A percentile compares a stretch with the other conserved stretches of the same genome.
Evolutionary conservation across 2,888 invertebrate species (phyloP).

Genomic region (Troides helena): DNA sequence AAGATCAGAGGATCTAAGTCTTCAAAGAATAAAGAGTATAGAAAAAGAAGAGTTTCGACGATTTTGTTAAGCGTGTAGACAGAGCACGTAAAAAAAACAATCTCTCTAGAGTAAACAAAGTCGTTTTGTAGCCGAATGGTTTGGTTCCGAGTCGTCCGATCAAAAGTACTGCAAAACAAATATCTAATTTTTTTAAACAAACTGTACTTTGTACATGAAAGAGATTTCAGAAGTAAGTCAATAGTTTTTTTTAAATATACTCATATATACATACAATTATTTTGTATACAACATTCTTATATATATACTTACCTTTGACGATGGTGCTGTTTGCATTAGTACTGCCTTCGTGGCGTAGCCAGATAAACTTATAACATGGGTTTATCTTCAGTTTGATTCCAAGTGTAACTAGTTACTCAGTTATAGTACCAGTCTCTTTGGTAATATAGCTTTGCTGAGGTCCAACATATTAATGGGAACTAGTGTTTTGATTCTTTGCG

Average conservation of each 20-base stretch:
- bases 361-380: too few relatives aligned
- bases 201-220: not conserved
- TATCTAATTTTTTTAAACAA: not conserved
- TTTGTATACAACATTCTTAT: too few relatives aligned
- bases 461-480: too few relatives aligned
- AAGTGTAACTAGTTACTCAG: too few relatives aligned
- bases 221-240: not conserved
- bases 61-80: not conserved
- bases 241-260: not conserved
- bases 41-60: not conserved
- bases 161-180: constrained; percentile 1
- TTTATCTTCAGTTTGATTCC: too few relatives aligned
- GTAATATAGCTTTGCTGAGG: too few relatives aligned
- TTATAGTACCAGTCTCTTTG: too few relatives aligned
- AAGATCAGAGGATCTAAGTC: not conserved
- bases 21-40: not conserved
- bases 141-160: not conserved
- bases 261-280: too few relatives aligned
- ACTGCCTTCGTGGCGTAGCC: too few relatives aligned
- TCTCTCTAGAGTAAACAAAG: constrained; percentile 1
- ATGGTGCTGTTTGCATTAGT: too few relatives aligned
- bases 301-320: too few relatives aligned
- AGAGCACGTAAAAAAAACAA: not conserved
- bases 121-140: not conserved
- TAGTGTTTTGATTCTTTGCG: too few relatives aligned